Conservation (phyloP, 1,140 invertebrate species). For the Eufriesea mexicana region DNA sequence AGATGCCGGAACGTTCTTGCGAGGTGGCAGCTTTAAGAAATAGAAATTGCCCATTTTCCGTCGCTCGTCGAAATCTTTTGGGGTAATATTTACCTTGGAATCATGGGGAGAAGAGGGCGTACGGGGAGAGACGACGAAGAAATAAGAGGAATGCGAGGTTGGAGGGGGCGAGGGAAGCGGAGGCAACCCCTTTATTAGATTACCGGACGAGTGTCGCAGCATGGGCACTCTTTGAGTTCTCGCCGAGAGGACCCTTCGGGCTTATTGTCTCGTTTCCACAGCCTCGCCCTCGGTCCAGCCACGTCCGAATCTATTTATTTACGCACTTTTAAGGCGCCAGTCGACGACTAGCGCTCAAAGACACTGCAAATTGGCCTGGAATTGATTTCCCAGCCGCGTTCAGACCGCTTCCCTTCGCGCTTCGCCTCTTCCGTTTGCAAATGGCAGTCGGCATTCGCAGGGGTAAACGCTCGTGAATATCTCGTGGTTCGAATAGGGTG, state of each 20-base stretch:
- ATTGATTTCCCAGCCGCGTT: slow-evolving; percentile 78
- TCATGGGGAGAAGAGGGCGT: slow-evolving; percentile 59
- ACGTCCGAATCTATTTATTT: slow-evolving; percentile 80
- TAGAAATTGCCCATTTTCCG: slow-evolving; percentile 66
- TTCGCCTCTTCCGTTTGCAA: slow-evolving; percentile 23
- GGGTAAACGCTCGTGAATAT: background rate
- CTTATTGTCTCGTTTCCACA: slow-evolving; percentile 77
- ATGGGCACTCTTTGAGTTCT: slow-evolving; percentile 70
- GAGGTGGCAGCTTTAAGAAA: background rate
- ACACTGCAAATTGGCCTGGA: slow-evolving; percentile 75
- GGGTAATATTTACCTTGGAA: slow-evolving; percentile 77
- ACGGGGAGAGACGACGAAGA: slow-evolving; percentile 57
- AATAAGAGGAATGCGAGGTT: slow-evolving; percentile 49
- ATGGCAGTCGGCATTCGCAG: background rate
- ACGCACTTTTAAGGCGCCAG: slow-evolving; percentile 78
- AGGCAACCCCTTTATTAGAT: slow-evolving; percentile 81
- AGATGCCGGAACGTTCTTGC: too few relatives aligned
- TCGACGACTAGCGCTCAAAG: slow-evolving; percentile 60
- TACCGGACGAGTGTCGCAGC: slow-evolving; percentile 76
- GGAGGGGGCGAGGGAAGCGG: slow-evolving; percentile 50
- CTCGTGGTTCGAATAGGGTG: background rate
- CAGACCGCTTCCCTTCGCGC: background rate
- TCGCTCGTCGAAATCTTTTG: slow-evolving; percentile 70
- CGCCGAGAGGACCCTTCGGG: slow-evolving; percentile 71
- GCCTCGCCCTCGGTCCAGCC: slow-evolving; percentile 61